Evolutionary conservation across 2,797 vertebrate genomes (phyloP).

Genomic region (Champsocephalus esox): DNA sequence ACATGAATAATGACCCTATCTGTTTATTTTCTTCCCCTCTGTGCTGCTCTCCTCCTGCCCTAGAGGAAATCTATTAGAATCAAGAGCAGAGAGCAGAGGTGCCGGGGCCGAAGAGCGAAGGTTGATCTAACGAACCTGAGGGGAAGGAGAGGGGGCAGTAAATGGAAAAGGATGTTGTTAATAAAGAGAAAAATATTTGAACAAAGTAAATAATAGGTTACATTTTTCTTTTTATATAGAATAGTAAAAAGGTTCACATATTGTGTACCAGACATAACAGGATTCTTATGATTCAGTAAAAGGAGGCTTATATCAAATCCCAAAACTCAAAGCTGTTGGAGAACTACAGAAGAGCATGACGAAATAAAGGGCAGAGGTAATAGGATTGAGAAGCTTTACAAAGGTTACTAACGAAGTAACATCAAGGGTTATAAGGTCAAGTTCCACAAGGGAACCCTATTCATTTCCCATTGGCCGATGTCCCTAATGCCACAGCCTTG

Average conservation of each 20-base stretch:
- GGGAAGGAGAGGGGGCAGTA: not conserved
- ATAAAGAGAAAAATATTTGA: conserved; percentile 11
- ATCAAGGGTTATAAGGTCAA: conserved; percentile 68
- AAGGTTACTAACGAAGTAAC: conserved; percentile 74
- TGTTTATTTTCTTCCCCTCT: conserved; percentile 74
- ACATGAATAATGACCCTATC: conserved; percentile 80
- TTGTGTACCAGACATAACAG: conserved; percentile 1
- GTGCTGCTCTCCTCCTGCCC: conserved; percentile 54
- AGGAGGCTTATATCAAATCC: conserved; percentile 18
- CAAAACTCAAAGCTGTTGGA: conserved; percentile 25
- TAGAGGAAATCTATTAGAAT: conserved; percentile 70
- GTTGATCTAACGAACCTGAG: conserved; percentile 30
- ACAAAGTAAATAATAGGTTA: conserved; percentile 10
- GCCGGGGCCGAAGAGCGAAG: conserved; percentile 34
- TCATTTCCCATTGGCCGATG: conserved; percentile 55
- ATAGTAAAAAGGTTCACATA: not conserved
- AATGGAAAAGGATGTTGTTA: conserved; percentile 8
- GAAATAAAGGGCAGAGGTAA: conserved; percentile 61
- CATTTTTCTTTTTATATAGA: too few relatives aligned
- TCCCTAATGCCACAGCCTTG: conserved; percentile 33
- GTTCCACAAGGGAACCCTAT: conserved; percentile 62
- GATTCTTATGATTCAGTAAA: conserved; percentile 34
- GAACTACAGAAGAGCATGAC: conserved; percentile 33
- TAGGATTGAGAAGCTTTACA: conserved; percentile 74
- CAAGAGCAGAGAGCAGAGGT: conserved; percentile 58